Evolutionary conservation across 2,888 invertebrate species (phyloP).

Genomic region (Hypsopygia costalis): DNA sequence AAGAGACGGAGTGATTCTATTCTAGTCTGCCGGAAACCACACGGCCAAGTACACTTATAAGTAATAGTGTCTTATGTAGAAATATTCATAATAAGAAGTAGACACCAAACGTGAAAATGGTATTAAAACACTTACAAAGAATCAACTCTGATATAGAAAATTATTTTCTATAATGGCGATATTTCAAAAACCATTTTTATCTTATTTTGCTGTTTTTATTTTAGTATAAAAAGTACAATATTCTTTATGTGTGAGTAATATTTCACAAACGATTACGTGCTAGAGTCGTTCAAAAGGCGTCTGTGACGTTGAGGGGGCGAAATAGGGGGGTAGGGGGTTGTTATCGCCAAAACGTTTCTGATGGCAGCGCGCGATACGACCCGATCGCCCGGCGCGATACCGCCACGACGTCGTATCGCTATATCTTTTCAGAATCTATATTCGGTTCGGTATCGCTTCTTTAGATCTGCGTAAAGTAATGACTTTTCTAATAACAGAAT

Average conservation of each 20-base stretch:
- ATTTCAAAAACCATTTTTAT: too few species aligned
- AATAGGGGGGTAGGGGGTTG: slow-evolving; percentile 26
- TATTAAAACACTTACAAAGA: too few species aligned
- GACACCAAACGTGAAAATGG: too few species aligned
- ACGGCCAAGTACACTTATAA: too few species aligned
- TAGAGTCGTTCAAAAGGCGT: slow-evolving; percentile 32
- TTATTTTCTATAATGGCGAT: too few species aligned
- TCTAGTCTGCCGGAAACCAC: too few species aligned
- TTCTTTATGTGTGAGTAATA: background rate
- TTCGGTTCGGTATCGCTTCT: slow-evolving; percentile 50
- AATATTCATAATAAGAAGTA: too few species aligned
- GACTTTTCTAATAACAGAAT: slow-evolving; percentile 35
- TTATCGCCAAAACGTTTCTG: slow-evolving; percentile 60
- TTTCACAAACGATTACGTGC: slow-evolving; percentile 23
- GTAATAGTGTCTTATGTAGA: too few species aligned
- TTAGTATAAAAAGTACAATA: background rate
- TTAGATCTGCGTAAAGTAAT: slow-evolving; percentile 54
- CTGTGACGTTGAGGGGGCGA: slow-evolving; percentile 13
- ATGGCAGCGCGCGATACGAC: slow-evolving; percentile 36
- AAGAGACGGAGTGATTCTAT: too few species aligned
- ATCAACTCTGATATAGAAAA: too few species aligned
- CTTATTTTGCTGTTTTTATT: background rate
- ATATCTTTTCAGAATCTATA: slow-evolving; percentile 61
- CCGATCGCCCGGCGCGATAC: slow-evolving; percentile 44
- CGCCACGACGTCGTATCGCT: slow-evolving; percentile 32